Evolutionary conservation across 2,888 invertebrate genomes (phyloP), one percentile per base, ranked within the genome.

Genomic region (Conchocele bisecta): DNA sequence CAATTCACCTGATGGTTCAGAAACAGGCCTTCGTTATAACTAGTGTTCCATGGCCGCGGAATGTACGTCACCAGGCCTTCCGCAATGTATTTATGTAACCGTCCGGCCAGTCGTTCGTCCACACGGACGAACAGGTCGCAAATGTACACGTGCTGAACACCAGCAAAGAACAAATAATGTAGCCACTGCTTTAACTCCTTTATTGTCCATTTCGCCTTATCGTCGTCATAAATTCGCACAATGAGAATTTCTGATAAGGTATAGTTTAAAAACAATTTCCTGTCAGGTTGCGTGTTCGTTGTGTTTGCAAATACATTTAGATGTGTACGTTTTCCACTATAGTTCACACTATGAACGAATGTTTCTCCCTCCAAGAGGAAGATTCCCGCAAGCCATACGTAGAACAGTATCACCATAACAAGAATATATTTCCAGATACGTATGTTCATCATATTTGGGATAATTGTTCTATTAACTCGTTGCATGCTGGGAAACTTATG

Each of bases 1-100:
- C 83, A 83, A n/a, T 69, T 53, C 15, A 75, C 77, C 59, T 83
- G 83, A 5, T 81, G 75, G 11, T 29, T 46, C 73, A 78, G 71
- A 3, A 79, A 74, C 15, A 72, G 48, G 3, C 72, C 31, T 6
- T 57, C 42, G 56, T 58, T 41, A 15, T 35, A 13, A 9, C 33
- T 58, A 15, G 48, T 33, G 29, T 51, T 53, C 66, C 66, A 66
- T 5, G 58, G 58, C 24, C 51, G 53, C 15, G 58, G 57, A 15
- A 53, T 51, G 51, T 72, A 72, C 1, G 76, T 61, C 3, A 68
- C 29, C 1, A 73, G 24, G 0, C 58, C 66, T 13, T 64, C 58
- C 7, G 68, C 35, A 11, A 63, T 66, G 48, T 76, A 76, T 28
- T 44, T 31, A 7, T 3, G 5, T 11, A 76, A 51, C n/a, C 42